phyloP scores from a whole-genome alignment of 2,797 vertebrate genomes.

The Cuniculus paca region DNA sequence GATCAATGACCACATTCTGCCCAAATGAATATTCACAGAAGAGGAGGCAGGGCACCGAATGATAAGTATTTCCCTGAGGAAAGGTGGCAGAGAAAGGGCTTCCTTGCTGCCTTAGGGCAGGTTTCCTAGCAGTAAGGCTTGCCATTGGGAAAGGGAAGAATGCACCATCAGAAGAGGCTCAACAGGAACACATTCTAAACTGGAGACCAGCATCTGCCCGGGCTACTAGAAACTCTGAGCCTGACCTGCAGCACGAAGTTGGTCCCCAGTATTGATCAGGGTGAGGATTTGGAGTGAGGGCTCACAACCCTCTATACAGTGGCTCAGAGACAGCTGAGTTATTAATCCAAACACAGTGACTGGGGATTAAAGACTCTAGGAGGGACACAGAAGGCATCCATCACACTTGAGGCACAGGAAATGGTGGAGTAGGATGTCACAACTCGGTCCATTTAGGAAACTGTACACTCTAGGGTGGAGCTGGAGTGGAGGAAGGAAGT shows the following conservation, averaged over 20 bases:
- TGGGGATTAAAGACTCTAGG: neutral
- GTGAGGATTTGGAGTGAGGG: neutral
- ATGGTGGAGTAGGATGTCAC: accelerated
- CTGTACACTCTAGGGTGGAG: too few species aligned
- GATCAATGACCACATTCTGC: neutral
- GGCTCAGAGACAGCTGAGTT: neutral
- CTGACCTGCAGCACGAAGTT: neutral
- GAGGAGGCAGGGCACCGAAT: neutral
- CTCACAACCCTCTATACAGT: neutral
- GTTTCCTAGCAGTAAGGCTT: neutral
- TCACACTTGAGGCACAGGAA: neutral
- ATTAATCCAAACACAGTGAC: neutral
- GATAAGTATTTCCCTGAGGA: neutral
- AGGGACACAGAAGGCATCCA: neutral
- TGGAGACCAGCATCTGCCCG: neutral
- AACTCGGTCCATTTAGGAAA: neutral
- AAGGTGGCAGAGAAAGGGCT: neutral
- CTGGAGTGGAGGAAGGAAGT: neutral
- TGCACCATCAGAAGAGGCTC: neutral
- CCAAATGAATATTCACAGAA: neutral
- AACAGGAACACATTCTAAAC: neutral
- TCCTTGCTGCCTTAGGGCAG: neutral
- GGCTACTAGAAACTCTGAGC: neutral
- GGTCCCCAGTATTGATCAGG: neutral
- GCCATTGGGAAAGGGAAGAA: neutral